A percentile compares a stretch with the other conserved stretches of the same genome.
Conservation (phyloP, 2,797 vertebrate species). For the Enteromius thamalakanensis region DNA sequence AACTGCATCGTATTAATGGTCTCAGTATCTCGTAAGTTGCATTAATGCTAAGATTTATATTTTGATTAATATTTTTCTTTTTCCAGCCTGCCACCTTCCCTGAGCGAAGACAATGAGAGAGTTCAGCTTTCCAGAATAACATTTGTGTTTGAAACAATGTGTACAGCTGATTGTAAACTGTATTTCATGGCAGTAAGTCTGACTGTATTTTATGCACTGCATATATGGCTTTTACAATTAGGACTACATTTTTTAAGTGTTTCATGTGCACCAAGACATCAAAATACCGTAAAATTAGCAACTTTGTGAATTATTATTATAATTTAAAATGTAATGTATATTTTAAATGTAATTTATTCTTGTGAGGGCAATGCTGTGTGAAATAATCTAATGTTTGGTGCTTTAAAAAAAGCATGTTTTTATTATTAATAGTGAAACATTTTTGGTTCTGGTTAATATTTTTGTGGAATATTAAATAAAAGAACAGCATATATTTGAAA, state of each 20-base stretch:
- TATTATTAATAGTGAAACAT: neutral
- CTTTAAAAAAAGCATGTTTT: neutral
- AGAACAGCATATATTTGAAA: neutral
- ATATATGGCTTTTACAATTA: neutral
- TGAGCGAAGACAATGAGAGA: conserved; percentile 75
- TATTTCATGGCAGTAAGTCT: conserved; percentile 88
- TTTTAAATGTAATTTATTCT: neutral
- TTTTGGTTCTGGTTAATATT: neutral
- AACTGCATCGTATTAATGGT: neutral
- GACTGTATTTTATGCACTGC: neutral
- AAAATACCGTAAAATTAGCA: neutral
- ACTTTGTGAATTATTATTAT: neutral
- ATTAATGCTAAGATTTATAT: neutral
- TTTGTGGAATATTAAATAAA: neutral
- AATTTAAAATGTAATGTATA: neutral
- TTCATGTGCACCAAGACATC: neutral
- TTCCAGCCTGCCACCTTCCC: conserved; percentile 78
- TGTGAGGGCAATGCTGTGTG: neutral
- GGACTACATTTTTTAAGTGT: neutral
- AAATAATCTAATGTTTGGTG: neutral
- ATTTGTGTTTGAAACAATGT: conserved; percentile 91
- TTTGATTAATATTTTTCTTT: neutral
- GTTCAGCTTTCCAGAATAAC: conserved; percentile 86
- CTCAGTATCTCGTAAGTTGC: neutral
- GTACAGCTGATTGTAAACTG: conserved; percentile 85